Percentiles rank a stretch among this genome's conserved stretches.
Conservation (phyloP, 2,113 vertebrate species). For the Archilochus colubris region DNA sequence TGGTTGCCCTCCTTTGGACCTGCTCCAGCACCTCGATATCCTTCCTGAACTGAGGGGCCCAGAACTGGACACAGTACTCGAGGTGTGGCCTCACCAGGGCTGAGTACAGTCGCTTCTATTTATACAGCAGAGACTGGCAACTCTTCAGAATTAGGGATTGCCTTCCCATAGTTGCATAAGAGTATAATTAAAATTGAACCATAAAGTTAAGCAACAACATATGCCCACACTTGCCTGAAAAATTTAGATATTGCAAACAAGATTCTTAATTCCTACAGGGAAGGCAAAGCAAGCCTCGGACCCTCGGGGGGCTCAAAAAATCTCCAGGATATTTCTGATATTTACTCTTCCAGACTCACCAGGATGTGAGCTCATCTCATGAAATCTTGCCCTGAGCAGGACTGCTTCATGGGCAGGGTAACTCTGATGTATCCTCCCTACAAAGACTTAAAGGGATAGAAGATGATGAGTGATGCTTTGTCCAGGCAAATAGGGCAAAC, state of each 20-base stretch:
- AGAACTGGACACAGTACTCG: too few relatives aligned
- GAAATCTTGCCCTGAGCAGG: not conserved
- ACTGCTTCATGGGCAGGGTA: accelerated
- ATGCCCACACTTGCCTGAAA: not conserved
- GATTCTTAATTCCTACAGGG: not conserved
- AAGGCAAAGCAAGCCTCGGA: not conserved
- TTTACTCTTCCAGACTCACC: not conserved
- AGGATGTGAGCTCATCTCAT: not conserved
- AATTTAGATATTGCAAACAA: not conserved
- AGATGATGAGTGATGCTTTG: not conserved
- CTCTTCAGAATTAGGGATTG: not conserved
- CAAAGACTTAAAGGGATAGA: not conserved
- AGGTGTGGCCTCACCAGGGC: too few relatives aligned
- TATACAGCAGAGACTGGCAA: not conserved
- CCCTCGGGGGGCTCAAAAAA: not conserved
- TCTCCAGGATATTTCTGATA: not conserved
- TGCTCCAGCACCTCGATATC: too few relatives aligned
- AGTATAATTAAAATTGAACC: not conserved
- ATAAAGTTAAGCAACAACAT: not conserved
- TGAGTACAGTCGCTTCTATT: not conserved
- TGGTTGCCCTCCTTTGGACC: too few relatives aligned
- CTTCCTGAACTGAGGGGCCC: too few relatives aligned
- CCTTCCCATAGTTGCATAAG: not conserved
- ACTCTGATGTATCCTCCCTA: not conserved
- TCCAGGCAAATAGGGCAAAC: not conserved